Evolutionary conservation across 2,113 vertebrate genomes (phyloP).

Genomic region (Paedocypris sp.): DNA sequence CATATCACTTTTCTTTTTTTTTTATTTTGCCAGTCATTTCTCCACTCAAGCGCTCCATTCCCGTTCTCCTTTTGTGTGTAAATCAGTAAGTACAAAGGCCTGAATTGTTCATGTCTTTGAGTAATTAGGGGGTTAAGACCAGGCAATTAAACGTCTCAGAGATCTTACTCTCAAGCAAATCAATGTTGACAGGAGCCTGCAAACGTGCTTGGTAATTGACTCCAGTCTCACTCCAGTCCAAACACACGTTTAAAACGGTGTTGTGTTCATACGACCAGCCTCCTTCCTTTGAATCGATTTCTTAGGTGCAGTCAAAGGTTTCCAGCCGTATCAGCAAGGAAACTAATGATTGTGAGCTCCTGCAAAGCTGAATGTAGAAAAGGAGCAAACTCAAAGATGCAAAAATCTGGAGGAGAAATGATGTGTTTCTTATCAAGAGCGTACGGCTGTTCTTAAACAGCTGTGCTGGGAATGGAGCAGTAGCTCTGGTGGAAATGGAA

Average conservation of each 20-base stretch:
- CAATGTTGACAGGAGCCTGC: conserved; percentile 51
- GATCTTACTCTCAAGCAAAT: conserved; percentile 50
- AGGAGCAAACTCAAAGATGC: neutral
- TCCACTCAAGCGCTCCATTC: no score
- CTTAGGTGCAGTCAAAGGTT: conserved; percentile 31
- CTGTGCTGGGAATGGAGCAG: no score
- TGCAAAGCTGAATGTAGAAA: neutral
- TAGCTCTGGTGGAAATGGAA: no score
- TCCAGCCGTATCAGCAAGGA: neutral
- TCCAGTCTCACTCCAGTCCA: conserved; percentile 32
- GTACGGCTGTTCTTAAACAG: no score
- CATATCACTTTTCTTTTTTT: neutral
- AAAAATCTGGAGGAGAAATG: no score
- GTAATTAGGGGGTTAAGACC: conserved; percentile 48
- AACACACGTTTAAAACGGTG: conserved; percentile 18
- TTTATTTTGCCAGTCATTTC: neutral
- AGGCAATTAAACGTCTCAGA: conserved; percentile 50
- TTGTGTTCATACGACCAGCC: conserved; percentile 21
- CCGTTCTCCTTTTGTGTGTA: conserved; percentile 10
- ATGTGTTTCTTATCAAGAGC: no score
- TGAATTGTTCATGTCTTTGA: conserved; percentile 37
- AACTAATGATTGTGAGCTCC: neutral
- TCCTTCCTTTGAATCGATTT: conserved; percentile 40
- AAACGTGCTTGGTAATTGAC: conserved; percentile 56
- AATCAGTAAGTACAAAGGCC: conserved; percentile 31